phyloP scores from a whole-genome alignment of 1,140 invertebrate species.

The Caenorhabditis remanei region DNA sequence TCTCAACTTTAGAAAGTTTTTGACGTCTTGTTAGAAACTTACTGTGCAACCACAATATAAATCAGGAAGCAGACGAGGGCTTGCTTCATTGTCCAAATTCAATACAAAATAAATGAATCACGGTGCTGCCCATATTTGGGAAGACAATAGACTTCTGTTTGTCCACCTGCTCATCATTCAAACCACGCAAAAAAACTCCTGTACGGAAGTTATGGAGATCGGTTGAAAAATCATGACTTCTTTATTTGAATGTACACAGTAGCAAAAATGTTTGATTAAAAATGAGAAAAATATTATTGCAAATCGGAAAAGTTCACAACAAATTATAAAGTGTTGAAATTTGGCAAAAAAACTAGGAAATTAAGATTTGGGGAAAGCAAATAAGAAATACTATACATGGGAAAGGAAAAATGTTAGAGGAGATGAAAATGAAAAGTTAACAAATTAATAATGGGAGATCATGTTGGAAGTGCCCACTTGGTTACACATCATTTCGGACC shows the following conservation, averaged over 20 bases:
- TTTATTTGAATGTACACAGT: background rate
- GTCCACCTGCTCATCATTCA: background rate
- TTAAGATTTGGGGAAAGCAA: no score
- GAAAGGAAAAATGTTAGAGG: background rate
- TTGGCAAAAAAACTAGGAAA: background rate
- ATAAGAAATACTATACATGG: no score
- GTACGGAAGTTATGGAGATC: slow-evolving; percentile 13
- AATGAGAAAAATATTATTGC: background rate
- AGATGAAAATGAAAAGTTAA: background rate
- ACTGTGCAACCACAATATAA: background rate
- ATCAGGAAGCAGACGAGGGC: background rate
- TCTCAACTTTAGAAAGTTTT: background rate
- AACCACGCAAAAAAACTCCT: slow-evolving; percentile 24
- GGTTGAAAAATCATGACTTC: slow-evolving; percentile 46
- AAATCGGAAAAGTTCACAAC: background rate
- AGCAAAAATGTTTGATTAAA: background rate
- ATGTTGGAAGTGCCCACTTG: background rate
- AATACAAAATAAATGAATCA: slow-evolving; percentile 22
- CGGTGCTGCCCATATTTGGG: background rate
- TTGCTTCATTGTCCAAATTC: slow-evolving; percentile 8
- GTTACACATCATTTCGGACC: slow-evolving; percentile 52
- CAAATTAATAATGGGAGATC: background rate
- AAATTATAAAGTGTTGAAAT: background rate
- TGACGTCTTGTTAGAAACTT: background rate
- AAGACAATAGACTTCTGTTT: slow-evolving; percentile 5